phyloP scores from a whole-genome alignment of 2,113 vertebrate species.

The Heteronetta atricapilla region DNA sequence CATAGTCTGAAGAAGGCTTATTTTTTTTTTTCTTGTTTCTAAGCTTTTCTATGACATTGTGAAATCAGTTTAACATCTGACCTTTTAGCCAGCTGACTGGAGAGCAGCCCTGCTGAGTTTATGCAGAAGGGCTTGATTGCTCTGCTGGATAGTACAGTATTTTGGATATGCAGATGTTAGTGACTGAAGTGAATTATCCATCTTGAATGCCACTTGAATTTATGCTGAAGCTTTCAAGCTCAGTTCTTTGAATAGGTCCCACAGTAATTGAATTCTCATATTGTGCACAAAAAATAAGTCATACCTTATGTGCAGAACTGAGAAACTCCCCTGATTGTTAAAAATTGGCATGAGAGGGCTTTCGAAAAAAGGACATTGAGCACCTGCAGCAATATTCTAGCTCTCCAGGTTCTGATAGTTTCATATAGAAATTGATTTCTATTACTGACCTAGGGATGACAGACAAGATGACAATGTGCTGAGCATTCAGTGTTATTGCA shows the following conservation, averaged over 20 bases:
- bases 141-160: background rate
- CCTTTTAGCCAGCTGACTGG: conserved; percentile 34
- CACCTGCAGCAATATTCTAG: conserved; percentile 37
- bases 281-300: background rate
- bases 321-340: conserved; percentile 22
- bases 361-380: background rate
- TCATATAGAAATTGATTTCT: conserved; percentile 52
- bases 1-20: background rate
- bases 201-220: conserved; percentile 45
- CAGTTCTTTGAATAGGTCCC: conserved; percentile 25
- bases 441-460: conserved; percentile 20
- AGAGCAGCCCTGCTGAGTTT: conserved; percentile 4
- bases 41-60: background rate
- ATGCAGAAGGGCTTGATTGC: conserved; percentile 11
- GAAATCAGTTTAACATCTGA: conserved; percentile 34
- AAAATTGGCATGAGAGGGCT: conserved; percentile 14
- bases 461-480: conserved; percentile 7
- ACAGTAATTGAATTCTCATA: conserved; percentile 39
- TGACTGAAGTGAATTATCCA: background rate
- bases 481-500: background rate
- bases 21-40: background rate
- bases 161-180: conserved; percentile 53
- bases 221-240: conserved; percentile 22
- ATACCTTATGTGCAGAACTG: background rate
- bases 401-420: conserved; percentile 6